phyloP scores from a whole-genome alignment of 2,113 vertebrate genomes.

The Ptilorrhoa leucosticta region DNA sequence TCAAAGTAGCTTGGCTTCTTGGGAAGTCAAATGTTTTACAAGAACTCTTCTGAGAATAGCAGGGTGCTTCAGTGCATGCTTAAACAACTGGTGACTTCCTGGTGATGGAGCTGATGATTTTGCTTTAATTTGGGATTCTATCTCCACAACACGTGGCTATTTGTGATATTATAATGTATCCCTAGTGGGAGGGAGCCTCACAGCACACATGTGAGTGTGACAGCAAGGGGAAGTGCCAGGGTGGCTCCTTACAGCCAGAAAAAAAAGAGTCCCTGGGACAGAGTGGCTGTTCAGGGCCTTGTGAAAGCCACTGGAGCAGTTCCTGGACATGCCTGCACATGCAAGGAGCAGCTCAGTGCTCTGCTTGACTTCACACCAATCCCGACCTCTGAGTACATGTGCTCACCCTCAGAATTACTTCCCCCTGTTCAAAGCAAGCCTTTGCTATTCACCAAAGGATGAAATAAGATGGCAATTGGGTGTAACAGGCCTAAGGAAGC shows the following conservation, averaged over 20 bases:
- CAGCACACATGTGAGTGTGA: rapidly evolving
- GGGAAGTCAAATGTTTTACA: background rate
- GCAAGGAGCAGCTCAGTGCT: background rate
- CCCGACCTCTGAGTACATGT: background rate
- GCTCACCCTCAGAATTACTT: background rate
- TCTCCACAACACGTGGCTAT: rapidly evolving
- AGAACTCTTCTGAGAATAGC: background rate
- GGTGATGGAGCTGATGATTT: background rate
- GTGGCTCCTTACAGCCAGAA: background rate
- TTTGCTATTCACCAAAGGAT: background rate
- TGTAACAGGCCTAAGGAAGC: background rate
- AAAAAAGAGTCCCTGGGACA: background rate
- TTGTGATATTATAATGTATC: background rate
- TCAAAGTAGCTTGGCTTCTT: background rate
- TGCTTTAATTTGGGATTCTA: background rate
- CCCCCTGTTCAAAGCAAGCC: background rate
- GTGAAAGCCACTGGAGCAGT: background rate
- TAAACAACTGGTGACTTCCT: background rate
- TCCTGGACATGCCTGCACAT: background rate
- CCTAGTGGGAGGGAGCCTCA: background rate
- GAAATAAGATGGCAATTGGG: background rate
- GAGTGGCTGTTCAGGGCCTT: background rate
- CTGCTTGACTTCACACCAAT: background rate
- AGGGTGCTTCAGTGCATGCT: background rate
- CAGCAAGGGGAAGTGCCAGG: background rate